Evolutionary conservation across 2,888 invertebrate species (phyloP), one percentile per base, ranked within the genome.

Genomic region (Drosophila conformis): DNA sequence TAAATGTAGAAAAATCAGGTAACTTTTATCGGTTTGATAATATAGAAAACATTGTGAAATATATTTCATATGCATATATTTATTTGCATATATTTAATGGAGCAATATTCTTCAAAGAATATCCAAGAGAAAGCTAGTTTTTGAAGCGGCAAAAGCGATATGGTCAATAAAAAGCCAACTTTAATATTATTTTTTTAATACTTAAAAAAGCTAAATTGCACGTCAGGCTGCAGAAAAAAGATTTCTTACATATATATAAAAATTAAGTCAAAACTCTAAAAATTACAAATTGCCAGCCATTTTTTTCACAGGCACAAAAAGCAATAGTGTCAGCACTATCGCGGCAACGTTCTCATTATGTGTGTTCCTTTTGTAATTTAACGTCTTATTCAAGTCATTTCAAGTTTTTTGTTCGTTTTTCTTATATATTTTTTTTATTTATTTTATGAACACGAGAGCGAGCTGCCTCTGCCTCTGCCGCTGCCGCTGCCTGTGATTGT

Each of bases 321-420:
- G 81, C 74, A 66, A 78, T 66, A 62, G 49, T 49, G 63, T 25
- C 64, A 56, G 59, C 68, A 35, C 69, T 68, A 18, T 70, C 65
- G 53, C 69, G 63, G 53, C 71, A 73, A 51, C 66, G 51, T 69
- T 82, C 73, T 67, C 69, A 70, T 76, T 78, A 71, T 87, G 59
- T 73, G 54, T 86, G 73, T 81, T 71, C 75, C 88, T 78, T 85
- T 84, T 87, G 82, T 89, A 87, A 76, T 87, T 81, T 89, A 84
- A 84, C 84, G 89, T 89, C 84, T 84, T 89, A 84, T 87, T 84
- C 87, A 89, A 87, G 89, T 73, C 81, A 82, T 78, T 73, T 65
- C 69, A 61, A 73, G 67, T 67, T 54, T 71, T 57, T 69, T 71
- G 57, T 67, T 67, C 57, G 65, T 71, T 68, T 69, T 60, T 57